These are phyloP conservation scores for Didymodactylos carnosus DNA, from an alignment of 2,888 invertebrate genomes.

Conservation along the genomic window DNA sequence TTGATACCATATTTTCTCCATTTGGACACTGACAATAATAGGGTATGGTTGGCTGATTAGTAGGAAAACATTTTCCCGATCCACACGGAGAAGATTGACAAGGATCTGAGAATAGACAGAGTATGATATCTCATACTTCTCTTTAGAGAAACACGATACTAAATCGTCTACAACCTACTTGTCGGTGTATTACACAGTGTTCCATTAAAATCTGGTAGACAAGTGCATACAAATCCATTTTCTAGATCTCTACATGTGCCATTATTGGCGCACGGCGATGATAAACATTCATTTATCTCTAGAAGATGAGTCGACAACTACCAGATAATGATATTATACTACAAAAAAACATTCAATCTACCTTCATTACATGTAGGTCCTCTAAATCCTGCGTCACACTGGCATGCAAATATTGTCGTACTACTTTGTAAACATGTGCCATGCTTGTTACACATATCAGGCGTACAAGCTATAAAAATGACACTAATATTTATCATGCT, in stretches of 20 bases:
- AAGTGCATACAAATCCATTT: conserved; percentile 11
- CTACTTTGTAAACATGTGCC: neutral
- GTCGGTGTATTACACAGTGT: conserved; percentile 6
- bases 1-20: neutral
- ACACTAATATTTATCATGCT: neutral
- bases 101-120: neutral
- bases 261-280: conserved; percentile 10
- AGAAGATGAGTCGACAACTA: no score
- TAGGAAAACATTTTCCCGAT: conserved; percentile 3
- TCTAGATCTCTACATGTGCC: conserved; percentile 11
- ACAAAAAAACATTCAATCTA: no score
- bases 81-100: conserved; percentile 13
- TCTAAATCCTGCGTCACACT: neutral
- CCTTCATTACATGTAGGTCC: neutral
- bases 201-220: conserved; percentile 6
- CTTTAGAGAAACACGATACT: neutral
- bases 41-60: neutral
- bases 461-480: neutral
- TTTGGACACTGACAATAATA: neutral
- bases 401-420: neutral
- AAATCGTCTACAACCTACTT: no score
- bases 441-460: neutral
- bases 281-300: conserved; percentile 13
- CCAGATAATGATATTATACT: no score
- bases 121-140: neutral